Base-by-base conservation (phyloP, 2,113 vertebrate genomes). In the Syrmaticus mikado region DNA sequence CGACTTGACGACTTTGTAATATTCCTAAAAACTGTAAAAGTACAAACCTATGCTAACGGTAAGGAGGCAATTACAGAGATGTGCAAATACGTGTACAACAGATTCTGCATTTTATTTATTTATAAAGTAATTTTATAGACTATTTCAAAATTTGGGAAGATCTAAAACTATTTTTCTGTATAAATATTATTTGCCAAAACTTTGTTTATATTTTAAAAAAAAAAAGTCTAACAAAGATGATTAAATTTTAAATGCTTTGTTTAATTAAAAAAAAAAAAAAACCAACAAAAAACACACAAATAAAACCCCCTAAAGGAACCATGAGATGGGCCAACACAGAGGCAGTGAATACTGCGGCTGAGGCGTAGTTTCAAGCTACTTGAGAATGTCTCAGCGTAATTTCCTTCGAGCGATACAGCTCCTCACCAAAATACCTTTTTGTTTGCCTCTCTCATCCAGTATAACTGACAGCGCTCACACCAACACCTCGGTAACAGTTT, bases 181-280 rank as follows among this genome's bases (percentile, higher is more conserved):
- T 98, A 98, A 98, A 98, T 98, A 98, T 98, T 98, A 98, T 98
- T 98, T 98, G 98, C 98, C 97, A 98, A 98, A 98, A 98, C 96
- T 98, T 98, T 97, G 97, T 98, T 98, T 98, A 98, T 98, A 98
- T 98, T 98, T 98, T 18, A 94, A 97, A 57, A 57, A 96, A 97
- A 25, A 97, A 81, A 76, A 90, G 95, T 97, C 96, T 98, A 97
- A 98, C 95, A 96, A 92, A 98, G 97, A 97, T 95, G 60, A 97
- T 97, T 98, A 96, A 97, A 98, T 96, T 97, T 97, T 98, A 97
- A 98, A 98, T 97, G 97, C 97, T 98, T 97, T 97, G 97, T 97
- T 98, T 97, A 97, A 97, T 97, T 95, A 97, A 96, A 96, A 94
- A 41, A 81, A 93, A 89, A 79, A 96, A 96, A 95, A 96, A 95